Evolutionary conservation across 2,113 vertebrate genomes (phyloP).

Genomic region (Marcusenius ussheri): DNA sequence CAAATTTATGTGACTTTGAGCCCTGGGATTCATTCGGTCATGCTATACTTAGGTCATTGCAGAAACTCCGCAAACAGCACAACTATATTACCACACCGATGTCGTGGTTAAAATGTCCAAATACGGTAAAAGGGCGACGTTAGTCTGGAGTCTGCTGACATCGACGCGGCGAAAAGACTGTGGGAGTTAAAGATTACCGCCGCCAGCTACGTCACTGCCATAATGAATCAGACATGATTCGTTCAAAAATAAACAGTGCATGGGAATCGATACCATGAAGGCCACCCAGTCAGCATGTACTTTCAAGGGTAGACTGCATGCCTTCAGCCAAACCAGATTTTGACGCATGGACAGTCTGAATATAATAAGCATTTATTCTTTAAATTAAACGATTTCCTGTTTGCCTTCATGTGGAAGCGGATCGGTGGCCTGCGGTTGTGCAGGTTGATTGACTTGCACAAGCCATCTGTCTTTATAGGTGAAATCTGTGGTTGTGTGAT

Average conservation of each 20-base stretch:
- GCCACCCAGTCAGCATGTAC: neutral
- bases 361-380: neutral
- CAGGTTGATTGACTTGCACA: neutral
- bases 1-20: neutral
- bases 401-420: neutral
- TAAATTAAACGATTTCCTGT: neutral
- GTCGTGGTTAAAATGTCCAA: neutral
- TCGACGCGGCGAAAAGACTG: neutral
- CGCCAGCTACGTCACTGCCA: neutral
- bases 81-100: neutral
- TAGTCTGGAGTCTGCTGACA: neutral
- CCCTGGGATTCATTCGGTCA: neutral
- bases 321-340: neutral
- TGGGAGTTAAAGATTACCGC: neutral
- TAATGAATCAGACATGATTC: neutral
- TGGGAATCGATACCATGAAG: neutral
- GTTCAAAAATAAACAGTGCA: neutral
- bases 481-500: neutral
- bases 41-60: neutral
- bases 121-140: slow-evolving; percentile 18
- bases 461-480: neutral
- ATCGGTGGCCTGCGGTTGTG: neutral
- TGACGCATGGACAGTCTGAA: neutral
- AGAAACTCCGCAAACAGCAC: neutral
- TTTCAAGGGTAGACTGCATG: neutral